Base-by-base conservation (phyloP, 1,140 invertebrate genomes). In the Sitophilus oryzae region DNA sequence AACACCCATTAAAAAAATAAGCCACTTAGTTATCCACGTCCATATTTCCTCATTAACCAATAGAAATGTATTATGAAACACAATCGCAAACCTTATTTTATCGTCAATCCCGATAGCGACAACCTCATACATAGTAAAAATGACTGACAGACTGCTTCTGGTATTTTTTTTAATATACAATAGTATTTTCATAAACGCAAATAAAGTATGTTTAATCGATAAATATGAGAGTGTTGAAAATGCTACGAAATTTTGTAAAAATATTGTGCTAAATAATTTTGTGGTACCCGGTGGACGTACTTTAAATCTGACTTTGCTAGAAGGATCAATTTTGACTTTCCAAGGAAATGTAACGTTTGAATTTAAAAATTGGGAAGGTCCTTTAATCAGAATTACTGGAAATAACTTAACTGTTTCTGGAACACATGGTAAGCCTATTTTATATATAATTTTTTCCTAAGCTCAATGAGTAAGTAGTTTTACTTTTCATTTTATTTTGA, bases 331-430 rank as follows among this genome's bases (percentile, higher is more conserved):
- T 16, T 16, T 59, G 11, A 59, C 57, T 10, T 59, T 59, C 22
- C 1, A 11, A 23, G 57, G 57, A 20, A 59, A 42, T 19, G 41
- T 40, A 14, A 46, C 46, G 5, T 55, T 59, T 41, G 47, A 10
- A n/a, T 46, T 49, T 42, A 14, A 18, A n/a, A 50, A 53, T 18
- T 59, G 57, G 57, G 15, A 10, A 2, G 57, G 57, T 14, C 52
- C 51, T n/a, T 55, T 59, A 19, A 42, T 59, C 1, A 16, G 20
- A 20, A 30, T 59, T 9, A 34, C 35, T 46, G 57, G 57, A 50
- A 35, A 14, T 25, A n/a, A 25, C 0, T 34, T 59, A 34, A 41
- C 38, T 14, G 43, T 59, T 2, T 0, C 18, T 10, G 57, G 57
- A 44, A 47, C 23, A 49, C 6, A 3, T 14, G 46, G 46, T 49